phyloP scores from a whole-genome alignment of 2,113 vertebrate species.

The Reinhardtius hippoglossoides region DNA sequence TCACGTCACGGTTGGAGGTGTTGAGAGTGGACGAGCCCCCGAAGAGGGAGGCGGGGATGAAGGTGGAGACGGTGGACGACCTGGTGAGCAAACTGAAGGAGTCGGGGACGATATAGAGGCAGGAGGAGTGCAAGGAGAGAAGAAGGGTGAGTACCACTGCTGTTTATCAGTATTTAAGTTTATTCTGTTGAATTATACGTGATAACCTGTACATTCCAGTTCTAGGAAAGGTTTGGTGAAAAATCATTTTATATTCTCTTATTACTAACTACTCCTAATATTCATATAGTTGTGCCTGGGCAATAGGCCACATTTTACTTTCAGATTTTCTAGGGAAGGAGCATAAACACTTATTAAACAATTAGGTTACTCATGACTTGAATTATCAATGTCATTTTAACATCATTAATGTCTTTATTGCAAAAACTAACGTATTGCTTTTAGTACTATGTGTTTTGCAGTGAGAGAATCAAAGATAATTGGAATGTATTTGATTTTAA shows the following conservation, averaged over 20 bases:
- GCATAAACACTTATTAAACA: too few species aligned
- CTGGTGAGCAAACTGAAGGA: constrained; percentile 88
- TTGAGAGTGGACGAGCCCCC: constrained; percentile 89
- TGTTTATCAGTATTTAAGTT: neutral
- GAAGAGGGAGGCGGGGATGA: constrained; percentile 87
- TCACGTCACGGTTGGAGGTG: constrained; percentile 84
- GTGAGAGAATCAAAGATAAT: too few species aligned
- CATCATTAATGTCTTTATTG: neutral
- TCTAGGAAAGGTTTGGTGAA: neutral
- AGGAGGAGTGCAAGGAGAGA: constrained; percentile 17
- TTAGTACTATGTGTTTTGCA: too few species aligned
- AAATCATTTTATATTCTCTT: neutral
- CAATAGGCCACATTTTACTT: too few species aligned
- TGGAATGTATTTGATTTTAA: too few species aligned
- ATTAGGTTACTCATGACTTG: neutral
- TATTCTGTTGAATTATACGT: too few species aligned
- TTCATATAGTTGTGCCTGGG: too few species aligned
- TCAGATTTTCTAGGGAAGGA: too few species aligned
- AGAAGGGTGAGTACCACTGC: constrained; percentile 45
- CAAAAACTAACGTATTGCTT: neutral
- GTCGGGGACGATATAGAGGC: constrained; percentile 83
- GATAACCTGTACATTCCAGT: too few species aligned
- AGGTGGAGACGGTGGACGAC: constrained; percentile 89
- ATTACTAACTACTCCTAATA: too few species aligned
- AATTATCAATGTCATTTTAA: neutral